These are phyloP conservation scores for Priocnemis perturbator DNA, from an alignment of 2,888 invertebrate genomes.

Conservation along the genomic window DNA sequence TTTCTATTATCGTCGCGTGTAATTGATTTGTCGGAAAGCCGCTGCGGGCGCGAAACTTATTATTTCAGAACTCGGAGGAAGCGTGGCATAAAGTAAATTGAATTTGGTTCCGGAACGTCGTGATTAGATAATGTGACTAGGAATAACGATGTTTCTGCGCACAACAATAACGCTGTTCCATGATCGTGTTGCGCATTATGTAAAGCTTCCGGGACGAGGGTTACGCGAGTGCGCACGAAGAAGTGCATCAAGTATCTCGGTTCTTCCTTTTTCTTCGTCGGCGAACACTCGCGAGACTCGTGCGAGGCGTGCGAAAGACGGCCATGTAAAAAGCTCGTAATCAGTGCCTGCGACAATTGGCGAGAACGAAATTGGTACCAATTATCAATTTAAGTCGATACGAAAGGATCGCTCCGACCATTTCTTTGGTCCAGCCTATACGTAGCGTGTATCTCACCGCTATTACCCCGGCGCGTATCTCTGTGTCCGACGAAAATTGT, in stretches of 20 bases:
- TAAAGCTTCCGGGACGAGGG: conserved; percentile 3
- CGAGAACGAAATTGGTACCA: conserved; percentile 55
- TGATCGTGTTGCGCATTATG: conserved; percentile 15
- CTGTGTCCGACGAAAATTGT: too few species aligned
- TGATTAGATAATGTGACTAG: too few species aligned
- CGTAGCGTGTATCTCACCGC: conserved; percentile 6
- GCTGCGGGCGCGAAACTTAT: too few species aligned
- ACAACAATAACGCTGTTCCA: conserved; percentile 8
- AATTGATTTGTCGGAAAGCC: conserved; percentile 40
- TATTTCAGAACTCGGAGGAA: too few species aligned
- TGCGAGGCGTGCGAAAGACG: conserved; percentile 35
- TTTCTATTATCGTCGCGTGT: conserved; percentile 40
- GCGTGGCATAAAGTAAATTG: too few species aligned
- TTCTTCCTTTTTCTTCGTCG: too few species aligned
- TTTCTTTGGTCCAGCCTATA: conserved; percentile 43
- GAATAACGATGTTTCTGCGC: conserved; percentile 10
- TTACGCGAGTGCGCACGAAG: neutral
- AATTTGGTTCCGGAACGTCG: too few species aligned
- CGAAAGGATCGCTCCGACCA: conserved; percentile 45
- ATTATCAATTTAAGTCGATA: conserved; percentile 56
- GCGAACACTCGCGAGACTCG: neutral
- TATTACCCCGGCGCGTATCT: too few species aligned
- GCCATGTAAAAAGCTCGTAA: conserved; percentile 43
- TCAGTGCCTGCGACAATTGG: conserved; percentile 53
- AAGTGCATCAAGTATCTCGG: too few species aligned